Evolutionary conservation across 2,113 vertebrate genomes (phyloP).

Genomic region (Oriolus oriolus): DNA sequence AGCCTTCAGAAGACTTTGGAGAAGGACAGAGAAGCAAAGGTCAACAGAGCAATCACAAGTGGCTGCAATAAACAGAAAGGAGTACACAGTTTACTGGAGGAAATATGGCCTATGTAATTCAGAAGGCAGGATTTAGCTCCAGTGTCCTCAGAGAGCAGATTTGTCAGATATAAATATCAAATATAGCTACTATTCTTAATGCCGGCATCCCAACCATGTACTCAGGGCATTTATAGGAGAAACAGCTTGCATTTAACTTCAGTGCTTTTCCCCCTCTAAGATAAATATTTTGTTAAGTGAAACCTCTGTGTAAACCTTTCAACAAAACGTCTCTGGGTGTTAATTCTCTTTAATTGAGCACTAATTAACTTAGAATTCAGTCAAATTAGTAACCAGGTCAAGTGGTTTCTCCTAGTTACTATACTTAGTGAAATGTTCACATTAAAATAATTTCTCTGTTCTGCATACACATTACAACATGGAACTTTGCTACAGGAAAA

Average conservation of each 20-base stretch:
- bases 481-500: constrained; percentile 59
- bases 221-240: constrained; percentile 19
- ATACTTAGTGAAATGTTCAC: constrained; percentile 23
- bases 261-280: not conserved
- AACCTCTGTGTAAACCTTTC: constrained; percentile 42
- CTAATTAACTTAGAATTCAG: constrained; percentile 52
- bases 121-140: constrained; percentile 27
- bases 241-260: constrained; percentile 23
- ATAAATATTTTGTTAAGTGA: constrained; percentile 56
- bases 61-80: constrained; percentile 30
- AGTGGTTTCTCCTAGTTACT: constrained; percentile 48
- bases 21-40: not conserved
- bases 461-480: constrained; percentile 52
- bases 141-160: not conserved
- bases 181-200: constrained; percentile 53
- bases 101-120: constrained; percentile 21
- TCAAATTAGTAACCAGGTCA: constrained; percentile 51
- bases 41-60: constrained; percentile 12
- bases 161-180: constrained; percentile 53
- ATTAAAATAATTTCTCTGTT: constrained; percentile 53
- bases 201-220: not conserved
- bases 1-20: not conserved
- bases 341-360: constrained; percentile 56
- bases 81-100: constrained; percentile 15
- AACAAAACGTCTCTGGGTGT: constrained; percentile 10